Conservation (phyloP, 2,888 invertebrate genomes). For the Lycaena phlaeas region DNA sequence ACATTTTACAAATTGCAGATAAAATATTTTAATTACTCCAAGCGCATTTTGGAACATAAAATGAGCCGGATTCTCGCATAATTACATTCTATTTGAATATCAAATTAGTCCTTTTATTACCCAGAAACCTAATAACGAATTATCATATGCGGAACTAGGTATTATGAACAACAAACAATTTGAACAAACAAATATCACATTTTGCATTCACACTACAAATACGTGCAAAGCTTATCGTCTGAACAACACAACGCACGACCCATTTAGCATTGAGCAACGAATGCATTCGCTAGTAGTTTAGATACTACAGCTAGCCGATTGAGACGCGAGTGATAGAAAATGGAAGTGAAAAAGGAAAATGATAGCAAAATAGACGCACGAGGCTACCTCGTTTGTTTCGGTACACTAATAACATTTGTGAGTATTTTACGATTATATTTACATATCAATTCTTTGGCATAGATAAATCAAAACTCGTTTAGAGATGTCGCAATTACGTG, state of each 20-base stretch:
- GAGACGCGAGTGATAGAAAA: conserved; percentile 11
- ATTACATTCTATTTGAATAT: too few relatives aligned
- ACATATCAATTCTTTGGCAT: too few relatives aligned
- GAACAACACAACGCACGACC: background rate
- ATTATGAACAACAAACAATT: too few relatives aligned
- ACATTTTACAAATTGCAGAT: too few relatives aligned
- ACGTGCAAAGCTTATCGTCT: conserved; percentile 4
- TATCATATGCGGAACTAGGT: too few relatives aligned
- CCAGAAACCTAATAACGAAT: too few relatives aligned
- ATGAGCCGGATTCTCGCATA: too few relatives aligned
- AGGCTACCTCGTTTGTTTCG: conserved; percentile 78
- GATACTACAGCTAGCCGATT: background rate
- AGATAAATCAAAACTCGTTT: too few relatives aligned
- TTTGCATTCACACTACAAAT: conserved; percentile 5
- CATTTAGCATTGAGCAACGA: background rate
- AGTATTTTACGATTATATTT: conserved; percentile 34
- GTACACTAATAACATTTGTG: conserved; percentile 76
- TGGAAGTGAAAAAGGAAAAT: conserved; percentile 14
- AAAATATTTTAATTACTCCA: too few relatives aligned
- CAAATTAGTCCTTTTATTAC: too few relatives aligned
- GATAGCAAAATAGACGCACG: conserved; percentile 46
- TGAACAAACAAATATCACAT: background rate
- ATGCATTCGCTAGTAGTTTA: background rate
- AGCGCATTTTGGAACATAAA: too few relatives aligned
- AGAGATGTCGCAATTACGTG: too few relatives aligned